Base-by-base conservation (phyloP, 2,888 invertebrate genomes). In the Lypha dubia region DNA sequence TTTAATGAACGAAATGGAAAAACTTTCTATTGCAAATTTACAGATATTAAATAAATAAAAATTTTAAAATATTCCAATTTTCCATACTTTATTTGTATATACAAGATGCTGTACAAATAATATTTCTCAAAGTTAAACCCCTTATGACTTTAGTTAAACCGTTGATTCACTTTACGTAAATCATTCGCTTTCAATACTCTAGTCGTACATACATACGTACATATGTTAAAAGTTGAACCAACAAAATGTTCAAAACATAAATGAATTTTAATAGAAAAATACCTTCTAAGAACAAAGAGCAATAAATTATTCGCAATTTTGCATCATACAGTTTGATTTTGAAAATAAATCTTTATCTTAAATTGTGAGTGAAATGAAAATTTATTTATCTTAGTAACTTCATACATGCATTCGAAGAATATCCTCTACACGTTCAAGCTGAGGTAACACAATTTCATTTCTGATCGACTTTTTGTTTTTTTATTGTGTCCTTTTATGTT, bases 371-470 rank as follows among this genome's bases (percentile, higher is more conserved):
- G 8, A 24, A n/a, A n/a, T n/a, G n/a, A n/a, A n/a, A n/a, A n/a
- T n/a, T n/a, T n/a, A n/a, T n/a, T n/a, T n/a, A n/a, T n/a, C n/a
- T 2, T 28, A 28, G 28, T 28, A 28, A n/a, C 13, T 15, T 15
- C 32, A 56, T 46, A 53, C 15, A 20, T 11, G 46, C 46, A 28
- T n/a, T n/a, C n/a, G n/a, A n/a, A n/a, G n/a, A n/a, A 46, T 11
- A 17, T n/a, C 44, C 28, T 28, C 15, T 35, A 24, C 3, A 44
- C 4, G 3, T 22, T 22, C 22, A 35, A 4, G 17, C 35, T n/a
- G 22, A 46, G 56, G 46, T 60, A 38, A 46, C 46, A 46, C 58
- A 58, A 35, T 15, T 67, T 76, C 67, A n/a, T 38, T 67, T 49
- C 24, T 28, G 58, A 60, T 76, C 58, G 17, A 56, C 22, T 58